Conservation (phyloP, 2,113 vertebrate species). For the Scopus umbretta region DNA sequence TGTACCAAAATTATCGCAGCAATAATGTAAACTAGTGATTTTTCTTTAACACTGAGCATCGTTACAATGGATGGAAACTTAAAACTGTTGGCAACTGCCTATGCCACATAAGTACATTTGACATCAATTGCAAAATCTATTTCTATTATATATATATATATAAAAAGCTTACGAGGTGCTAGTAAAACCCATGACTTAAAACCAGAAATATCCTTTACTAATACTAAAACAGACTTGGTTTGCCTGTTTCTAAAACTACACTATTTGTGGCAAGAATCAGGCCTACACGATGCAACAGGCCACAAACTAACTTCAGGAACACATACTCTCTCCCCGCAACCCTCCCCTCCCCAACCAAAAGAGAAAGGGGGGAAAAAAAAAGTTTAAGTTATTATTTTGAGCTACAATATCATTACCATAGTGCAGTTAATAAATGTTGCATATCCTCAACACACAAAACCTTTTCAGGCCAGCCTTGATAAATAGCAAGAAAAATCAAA, state of each 20-base stretch:
- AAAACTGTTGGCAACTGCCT: background rate
- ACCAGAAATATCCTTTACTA: slow-evolving; percentile 95
- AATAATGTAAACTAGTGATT: slow-evolving; percentile 13
- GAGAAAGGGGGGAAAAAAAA: slow-evolving; percentile 18
- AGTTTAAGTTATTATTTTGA: slow-evolving; percentile 71
- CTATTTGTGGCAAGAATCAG: slow-evolving; percentile 77
- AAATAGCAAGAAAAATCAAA: slow-evolving; percentile 76
- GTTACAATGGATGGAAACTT: background rate
- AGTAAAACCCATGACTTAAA: slow-evolving; percentile 73
- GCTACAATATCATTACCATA: slow-evolving; percentile 68
- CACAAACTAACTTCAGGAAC: slow-evolving; percentile 61
- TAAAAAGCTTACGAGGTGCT: slow-evolving; percentile 18
- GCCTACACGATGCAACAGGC: slow-evolving; percentile 64
- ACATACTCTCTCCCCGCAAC: slow-evolving; percentile 33
- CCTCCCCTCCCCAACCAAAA: background rate
- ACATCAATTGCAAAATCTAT: slow-evolving; percentile 25
- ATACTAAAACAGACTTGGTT: slow-evolving; percentile 86
- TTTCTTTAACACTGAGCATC: slow-evolving; percentile 10
- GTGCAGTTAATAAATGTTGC: slow-evolving; percentile 77
- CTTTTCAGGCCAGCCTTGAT: slow-evolving; percentile 74
- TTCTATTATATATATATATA: background rate
- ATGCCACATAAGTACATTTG: background rate
- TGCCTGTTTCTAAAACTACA: slow-evolving; percentile 82
- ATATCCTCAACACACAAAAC: slow-evolving; percentile 70
- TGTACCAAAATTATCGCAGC: slow-evolving; percentile 25